Evolutionary conservation across 2,797 vertebrate species (phyloP).

Genomic region (Semaprochilodus insignis): DNA sequence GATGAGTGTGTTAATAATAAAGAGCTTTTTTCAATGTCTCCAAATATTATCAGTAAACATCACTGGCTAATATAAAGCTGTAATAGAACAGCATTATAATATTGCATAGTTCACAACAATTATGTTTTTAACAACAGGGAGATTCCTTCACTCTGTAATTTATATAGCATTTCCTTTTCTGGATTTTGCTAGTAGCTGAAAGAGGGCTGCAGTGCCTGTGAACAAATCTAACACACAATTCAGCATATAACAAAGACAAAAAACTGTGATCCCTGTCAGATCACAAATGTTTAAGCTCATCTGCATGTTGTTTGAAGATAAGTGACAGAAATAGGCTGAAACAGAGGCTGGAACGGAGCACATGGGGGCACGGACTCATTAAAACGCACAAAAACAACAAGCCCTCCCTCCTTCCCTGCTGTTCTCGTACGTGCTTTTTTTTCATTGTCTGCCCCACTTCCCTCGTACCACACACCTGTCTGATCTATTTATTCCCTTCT

Average conservation of each 20-base stretch:
- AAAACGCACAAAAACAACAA: constrained; percentile 56
- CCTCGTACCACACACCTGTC: constrained; percentile 14
- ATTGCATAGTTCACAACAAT: too few species aligned
- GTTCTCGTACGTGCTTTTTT: not conserved
- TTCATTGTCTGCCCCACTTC: constrained; percentile 23
- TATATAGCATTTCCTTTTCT: not conserved
- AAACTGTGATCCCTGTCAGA: not conserved
- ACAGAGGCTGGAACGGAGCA: constrained; percentile 45
- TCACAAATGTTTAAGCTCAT: not conserved
- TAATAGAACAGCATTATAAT: too few species aligned
- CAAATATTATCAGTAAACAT: too few species aligned
- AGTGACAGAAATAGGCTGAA: constrained; percentile 34
- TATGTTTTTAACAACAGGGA: too few species aligned
- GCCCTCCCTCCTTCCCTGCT: constrained; percentile 22
- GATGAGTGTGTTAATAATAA: too few species aligned
- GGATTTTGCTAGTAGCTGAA: not conserved
- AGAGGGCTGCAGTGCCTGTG: not conserved
- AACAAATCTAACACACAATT: not conserved
- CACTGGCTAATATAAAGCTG: too few species aligned
- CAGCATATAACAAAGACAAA: not conserved
- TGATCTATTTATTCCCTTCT: constrained; percentile 11
- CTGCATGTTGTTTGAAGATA: constrained; percentile 28
- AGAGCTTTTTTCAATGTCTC: too few species aligned
- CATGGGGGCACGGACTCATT: constrained; percentile 44
- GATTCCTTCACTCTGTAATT: not conserved